A percentile compares a stretch with the other conserved stretches of the same genome.
These are phyloP conservation scores for Danio jaintianensis DNA, from an alignment of 2,797 vertebrate species.

Conservation along the genomic window DNA sequence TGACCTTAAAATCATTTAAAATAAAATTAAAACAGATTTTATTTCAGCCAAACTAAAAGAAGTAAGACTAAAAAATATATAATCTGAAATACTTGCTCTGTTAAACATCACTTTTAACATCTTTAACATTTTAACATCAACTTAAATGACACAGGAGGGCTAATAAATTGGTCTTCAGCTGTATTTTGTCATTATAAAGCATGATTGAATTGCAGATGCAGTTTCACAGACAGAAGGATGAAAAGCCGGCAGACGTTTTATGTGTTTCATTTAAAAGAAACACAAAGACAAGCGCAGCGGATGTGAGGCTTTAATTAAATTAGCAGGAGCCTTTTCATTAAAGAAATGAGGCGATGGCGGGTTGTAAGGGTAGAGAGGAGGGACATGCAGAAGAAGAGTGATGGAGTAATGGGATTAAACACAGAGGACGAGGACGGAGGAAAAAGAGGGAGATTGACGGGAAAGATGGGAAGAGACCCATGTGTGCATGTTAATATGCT, in stretches of 20 bases:
- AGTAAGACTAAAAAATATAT: too few species aligned
- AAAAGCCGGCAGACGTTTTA: constrained; percentile 16
- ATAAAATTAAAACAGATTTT: too few species aligned
- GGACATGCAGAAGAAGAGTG: constrained; percentile 49
- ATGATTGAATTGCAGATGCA: constrained; percentile 50
- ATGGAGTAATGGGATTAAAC: constrained; percentile 66
- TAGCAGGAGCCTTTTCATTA: constrained; percentile 67
- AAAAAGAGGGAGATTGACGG: constrained; percentile 10
- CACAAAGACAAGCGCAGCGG: constrained; percentile 13
- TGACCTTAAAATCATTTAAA: too few species aligned
- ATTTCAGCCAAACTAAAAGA: too few species aligned
- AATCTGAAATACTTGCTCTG: too few species aligned
- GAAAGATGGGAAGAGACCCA: constrained; percentile 7
- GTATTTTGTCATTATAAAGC: constrained; percentile 4
- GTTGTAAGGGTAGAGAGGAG: constrained; percentile 28
- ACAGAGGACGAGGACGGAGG: constrained; percentile 37
- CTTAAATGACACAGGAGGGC: too few species aligned
- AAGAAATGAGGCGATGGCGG: constrained; percentile 23
- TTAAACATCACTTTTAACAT: too few species aligned
- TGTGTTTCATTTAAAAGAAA: constrained; percentile 34
- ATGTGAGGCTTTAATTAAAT: constrained; percentile 71
- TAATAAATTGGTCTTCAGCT: too few species aligned
- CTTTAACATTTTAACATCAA: too few species aligned
- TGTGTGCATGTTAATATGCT: not conserved
- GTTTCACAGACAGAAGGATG: constrained; percentile 63